These are phyloP conservation scores for Athalia cordata DNA, from an alignment of 2,888 invertebrate genomes.

Conservation along the genomic window DNA sequence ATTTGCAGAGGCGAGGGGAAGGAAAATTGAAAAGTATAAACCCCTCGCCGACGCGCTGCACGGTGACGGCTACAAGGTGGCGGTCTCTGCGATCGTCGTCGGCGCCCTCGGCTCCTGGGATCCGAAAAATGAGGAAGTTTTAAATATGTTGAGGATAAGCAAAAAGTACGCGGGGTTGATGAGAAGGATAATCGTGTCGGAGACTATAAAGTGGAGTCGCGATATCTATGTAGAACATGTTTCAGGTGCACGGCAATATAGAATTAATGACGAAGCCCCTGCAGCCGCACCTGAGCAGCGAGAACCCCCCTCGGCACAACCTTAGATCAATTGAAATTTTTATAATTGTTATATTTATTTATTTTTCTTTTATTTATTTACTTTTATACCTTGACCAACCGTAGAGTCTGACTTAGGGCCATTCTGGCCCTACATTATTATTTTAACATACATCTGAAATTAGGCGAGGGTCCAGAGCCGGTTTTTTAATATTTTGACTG, in stretches of 20 bases:
- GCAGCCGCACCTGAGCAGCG: not conserved
- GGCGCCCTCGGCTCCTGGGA: constrained; percentile 65
- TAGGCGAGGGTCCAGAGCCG: not conserved
- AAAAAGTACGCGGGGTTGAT: constrained; percentile 48
- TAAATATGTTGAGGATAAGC: constrained; percentile 48
- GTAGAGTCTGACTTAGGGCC: not conserved
- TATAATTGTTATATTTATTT: too few relatives aligned
- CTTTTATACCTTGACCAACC: too few relatives aligned
- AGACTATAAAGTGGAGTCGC: constrained; percentile 56
- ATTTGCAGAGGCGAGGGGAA: constrained; percentile 53
- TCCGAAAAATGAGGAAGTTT: constrained; percentile 56
- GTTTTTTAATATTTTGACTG: not conserved
- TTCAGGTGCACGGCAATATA: constrained; percentile 53
- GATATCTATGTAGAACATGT: constrained; percentile 60
- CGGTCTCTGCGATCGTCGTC: constrained; percentile 58
- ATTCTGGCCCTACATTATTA: not conserved
- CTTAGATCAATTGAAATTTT: too few relatives aligned
- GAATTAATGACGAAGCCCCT: not conserved
- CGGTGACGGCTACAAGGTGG: constrained; percentile 48
- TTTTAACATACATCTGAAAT: not conserved
- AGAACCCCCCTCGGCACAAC: not conserved
- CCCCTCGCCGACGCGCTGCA: constrained; percentile 53
- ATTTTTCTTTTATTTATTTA: not conserved
- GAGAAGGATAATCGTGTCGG: constrained; percentile 53
- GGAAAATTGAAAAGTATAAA: constrained; percentile 56